Evolutionary conservation across 2,113 vertebrate species (phyloP).

Genomic region (Trochalopteron elliotii): DNA sequence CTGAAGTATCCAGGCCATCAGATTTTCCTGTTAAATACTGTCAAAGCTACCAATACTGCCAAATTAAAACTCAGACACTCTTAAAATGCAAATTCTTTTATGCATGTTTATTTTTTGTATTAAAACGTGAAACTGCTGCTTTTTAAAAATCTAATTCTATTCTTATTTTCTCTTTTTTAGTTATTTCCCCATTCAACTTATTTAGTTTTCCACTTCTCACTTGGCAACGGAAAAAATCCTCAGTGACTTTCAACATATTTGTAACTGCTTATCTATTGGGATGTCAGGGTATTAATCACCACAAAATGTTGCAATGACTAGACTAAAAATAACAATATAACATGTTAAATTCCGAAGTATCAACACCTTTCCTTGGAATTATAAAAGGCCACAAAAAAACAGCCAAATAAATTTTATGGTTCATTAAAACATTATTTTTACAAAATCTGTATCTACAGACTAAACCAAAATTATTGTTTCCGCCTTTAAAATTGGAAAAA

Average conservation of each 20-base stretch:
- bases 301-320: not conserved
- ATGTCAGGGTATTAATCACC: not conserved
- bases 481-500: not conserved
- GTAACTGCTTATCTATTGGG: not conserved
- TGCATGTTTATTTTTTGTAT: not conserved
- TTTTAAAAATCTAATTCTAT: not conserved
- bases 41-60: not conserved
- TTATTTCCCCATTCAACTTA: not conserved
- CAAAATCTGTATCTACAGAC: not conserved
- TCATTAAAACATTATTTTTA: not conserved
- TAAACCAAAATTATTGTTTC: not conserved
- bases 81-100: not conserved
- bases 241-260: not conserved
- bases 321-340: not conserved
- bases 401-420: not conserved
- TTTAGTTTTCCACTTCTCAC: not conserved
- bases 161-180: not conserved
- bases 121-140: not conserved
- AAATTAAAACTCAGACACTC: not conserved
- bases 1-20: not conserved
- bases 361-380: not conserved
- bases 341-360: not conserved
- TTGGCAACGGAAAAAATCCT: not conserved
- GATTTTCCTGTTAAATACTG: not conserved
- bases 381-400: not conserved